Evolutionary conservation across 2,888 invertebrate species (phyloP).

Genomic region (Elegia similella): DNA sequence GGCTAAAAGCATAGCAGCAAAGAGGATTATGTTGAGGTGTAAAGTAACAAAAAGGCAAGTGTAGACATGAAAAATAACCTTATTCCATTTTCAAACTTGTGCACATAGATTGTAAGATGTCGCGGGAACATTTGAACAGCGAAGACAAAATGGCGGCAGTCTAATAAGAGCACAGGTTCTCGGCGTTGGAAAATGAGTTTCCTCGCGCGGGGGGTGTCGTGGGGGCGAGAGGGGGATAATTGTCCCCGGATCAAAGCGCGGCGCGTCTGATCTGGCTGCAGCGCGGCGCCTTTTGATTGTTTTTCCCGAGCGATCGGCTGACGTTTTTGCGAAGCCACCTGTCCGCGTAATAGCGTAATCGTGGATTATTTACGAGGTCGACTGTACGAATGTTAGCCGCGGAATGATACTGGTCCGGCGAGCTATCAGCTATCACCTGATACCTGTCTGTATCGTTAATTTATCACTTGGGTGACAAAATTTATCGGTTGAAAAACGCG

Average conservation of each 20-base stretch:
- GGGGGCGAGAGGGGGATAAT: slow-evolving; percentile 54
- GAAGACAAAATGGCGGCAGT: slow-evolving; percentile 36
- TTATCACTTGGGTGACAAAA: slow-evolving; percentile 2
- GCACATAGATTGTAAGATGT: slow-evolving; percentile 20
- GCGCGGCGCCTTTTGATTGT: slow-evolving; percentile 76
- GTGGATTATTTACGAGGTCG: slow-evolving; percentile 63
- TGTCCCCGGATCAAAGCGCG: slow-evolving; percentile 66
- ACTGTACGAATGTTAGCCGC: slow-evolving; percentile 29
- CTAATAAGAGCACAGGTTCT: slow-evolving; percentile 74
- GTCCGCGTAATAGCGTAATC: slow-evolving; percentile 56
- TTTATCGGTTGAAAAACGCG: neutral
- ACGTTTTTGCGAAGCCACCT: slow-evolving; percentile 55
- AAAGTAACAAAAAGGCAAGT: slow-evolving; percentile 28
- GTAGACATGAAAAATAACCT: slow-evolving; percentile 13
- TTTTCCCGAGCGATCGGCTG: slow-evolving; percentile 58
- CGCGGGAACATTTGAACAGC: slow-evolving; percentile 2
- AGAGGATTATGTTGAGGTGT: slow-evolving; percentile 30
- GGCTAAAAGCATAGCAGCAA: slow-evolving; percentile 22
- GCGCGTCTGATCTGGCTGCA: slow-evolving; percentile 53
- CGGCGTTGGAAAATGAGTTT: slow-evolving; percentile 79
- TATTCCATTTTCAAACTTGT: slow-evolving; percentile 27
- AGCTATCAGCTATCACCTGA: slow-evolving; percentile 12
- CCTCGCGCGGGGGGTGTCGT: slow-evolving; percentile 46
- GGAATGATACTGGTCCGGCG: slow-evolving; percentile 28
- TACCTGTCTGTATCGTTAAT: neutral